These are phyloP conservation scores for Eristalinus aeneus DNA, from an alignment of 2,888 invertebrate species.

Conservation along the genomic window DNA sequence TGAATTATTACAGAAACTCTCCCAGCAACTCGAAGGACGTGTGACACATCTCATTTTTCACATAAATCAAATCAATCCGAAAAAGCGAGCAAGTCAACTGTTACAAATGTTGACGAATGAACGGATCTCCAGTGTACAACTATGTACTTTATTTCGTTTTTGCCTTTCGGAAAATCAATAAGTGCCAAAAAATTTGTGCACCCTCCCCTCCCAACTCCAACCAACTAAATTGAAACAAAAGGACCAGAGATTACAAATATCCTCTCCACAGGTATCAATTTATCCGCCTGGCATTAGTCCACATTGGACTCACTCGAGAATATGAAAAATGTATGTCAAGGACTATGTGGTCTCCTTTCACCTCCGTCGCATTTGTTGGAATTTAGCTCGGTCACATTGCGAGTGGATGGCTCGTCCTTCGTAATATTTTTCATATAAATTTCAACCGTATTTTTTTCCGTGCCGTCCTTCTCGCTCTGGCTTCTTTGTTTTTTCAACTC, in stretches of 20 bases:
- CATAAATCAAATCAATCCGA: conserved; percentile 13
- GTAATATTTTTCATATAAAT: conserved; percentile 54
- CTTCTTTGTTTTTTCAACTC: conserved; percentile 23
- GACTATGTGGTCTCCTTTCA: conserved; percentile 4
- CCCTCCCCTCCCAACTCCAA: too few species aligned
- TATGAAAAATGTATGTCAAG: conserved; percentile 58
- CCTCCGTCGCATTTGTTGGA: neutral
- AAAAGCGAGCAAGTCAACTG: neutral
- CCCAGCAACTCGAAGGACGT: neutral
- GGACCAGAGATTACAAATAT: conserved; percentile 31
- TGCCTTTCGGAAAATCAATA: conserved; percentile 8
- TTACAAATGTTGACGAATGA: conserved; percentile 8
- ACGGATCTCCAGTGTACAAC: neutral
- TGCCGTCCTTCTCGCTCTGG: neutral
- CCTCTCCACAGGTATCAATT: conserved; percentile 56
- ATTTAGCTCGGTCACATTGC: neutral
- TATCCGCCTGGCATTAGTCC: conserved; percentile 56
- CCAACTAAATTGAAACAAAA: conserved; percentile 3
- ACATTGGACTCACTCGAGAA: conserved; percentile 39
- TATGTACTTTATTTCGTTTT: neutral
- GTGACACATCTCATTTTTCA: conserved; percentile 6
- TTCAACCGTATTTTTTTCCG: conserved; percentile 24
- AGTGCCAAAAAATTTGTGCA: neutral
- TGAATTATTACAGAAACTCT: too few species aligned
- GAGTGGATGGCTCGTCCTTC: conserved; percentile 20